Evolutionary conservation across 2,888 invertebrate genomes (phyloP).

Genomic region (Tortricodes alternella): DNA sequence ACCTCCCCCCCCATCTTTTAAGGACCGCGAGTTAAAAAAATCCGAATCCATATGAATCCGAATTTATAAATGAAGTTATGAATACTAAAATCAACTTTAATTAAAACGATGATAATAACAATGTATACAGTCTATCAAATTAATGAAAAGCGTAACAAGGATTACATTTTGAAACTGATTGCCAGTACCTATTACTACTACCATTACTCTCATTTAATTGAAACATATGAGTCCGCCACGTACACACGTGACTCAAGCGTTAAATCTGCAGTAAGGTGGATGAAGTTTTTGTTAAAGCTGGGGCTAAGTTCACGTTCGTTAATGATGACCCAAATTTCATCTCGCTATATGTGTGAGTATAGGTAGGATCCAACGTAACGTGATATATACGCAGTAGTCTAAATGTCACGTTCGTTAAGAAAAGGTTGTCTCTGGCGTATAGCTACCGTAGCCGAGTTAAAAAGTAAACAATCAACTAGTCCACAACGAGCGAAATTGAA

Average conservation of each 20-base stretch:
- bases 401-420: constrained; percentile 61
- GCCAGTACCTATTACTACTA: no score
- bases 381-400: constrained; percentile 44
- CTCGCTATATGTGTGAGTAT: constrained; percentile 36
- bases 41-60: no score
- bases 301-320: constrained; percentile 43
- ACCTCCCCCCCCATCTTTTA: no score
- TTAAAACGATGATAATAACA: no score
- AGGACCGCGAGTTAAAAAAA: no score
- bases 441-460: constrained; percentile 21
- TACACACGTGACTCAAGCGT: background rate
- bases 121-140: no score
- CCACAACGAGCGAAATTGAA: constrained; percentile 25
- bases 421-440: constrained; percentile 40
- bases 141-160: no score
- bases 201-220: background rate
- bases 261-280: background rate
- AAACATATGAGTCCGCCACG: background rate
- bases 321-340: constrained; percentile 44
- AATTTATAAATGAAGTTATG: no score
- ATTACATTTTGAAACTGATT: no score
- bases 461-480: constrained; percentile 33
- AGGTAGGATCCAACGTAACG: constrained; percentile 1
- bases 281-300: constrained; percentile 22
- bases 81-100: no score